Percentiles rank a stretch among this genome's conserved stretches.
Conservation (phyloP, 2,113 vertebrate genomes). For the Tapirus terrestris region DNA sequence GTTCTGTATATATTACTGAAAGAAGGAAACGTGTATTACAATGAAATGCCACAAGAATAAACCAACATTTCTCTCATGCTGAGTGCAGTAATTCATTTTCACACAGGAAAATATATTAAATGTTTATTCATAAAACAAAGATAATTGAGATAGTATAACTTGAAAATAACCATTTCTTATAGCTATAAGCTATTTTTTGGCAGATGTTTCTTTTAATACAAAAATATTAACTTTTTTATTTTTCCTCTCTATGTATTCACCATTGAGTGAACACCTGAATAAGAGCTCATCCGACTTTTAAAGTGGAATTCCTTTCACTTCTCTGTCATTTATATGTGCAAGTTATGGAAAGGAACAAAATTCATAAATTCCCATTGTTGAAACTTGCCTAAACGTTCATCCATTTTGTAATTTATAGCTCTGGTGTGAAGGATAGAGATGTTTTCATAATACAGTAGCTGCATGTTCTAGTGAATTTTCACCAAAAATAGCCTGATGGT, state of each 20-base stretch:
- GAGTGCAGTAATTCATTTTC: background rate
- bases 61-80: background rate
- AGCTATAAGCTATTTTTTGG: background rate
- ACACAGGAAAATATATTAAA: background rate
- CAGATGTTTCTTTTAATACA: background rate
- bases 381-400: too few species aligned
- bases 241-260: accelerated
- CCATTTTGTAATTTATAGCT: background rate
- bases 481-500: accelerated
- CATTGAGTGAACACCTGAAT: accelerated
- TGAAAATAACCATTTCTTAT: background rate
- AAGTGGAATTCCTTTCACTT: background rate
- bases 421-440: background rate
- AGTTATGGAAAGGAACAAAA: too few species aligned
- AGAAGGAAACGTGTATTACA: background rate
- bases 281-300: background rate
- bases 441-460: too few species aligned
- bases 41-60: background rate
- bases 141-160: background rate
- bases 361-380: too few species aligned
- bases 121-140: too few species aligned
- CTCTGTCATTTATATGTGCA: too few species aligned
- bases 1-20: background rate
- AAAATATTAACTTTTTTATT: background rate
- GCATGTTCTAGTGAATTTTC: accelerated